Base-by-base conservation (phyloP, 2,888 invertebrate species). In the Pristionchus maxplancki region DNA sequence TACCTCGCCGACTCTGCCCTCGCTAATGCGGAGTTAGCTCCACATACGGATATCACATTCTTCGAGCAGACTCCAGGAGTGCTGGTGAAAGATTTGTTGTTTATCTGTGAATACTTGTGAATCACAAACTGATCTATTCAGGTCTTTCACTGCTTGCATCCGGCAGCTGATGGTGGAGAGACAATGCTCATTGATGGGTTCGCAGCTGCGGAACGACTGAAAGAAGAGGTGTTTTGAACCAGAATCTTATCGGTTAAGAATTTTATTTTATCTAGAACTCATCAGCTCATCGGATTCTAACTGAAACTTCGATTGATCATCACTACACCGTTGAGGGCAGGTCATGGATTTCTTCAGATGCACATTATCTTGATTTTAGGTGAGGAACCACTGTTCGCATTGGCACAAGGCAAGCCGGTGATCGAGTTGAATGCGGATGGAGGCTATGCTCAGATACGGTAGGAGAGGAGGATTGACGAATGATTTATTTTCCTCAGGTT, bases 31-130 rank as follows among this genome's bases (percentile, higher is more conserved):
- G 96, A 96, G 28, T 95, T 97, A 0, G 96, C 96, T 4, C 96
- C 96, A 0, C 97, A 97, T 93, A 97, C 96, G 5, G 97, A 97
- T 93, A 97, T 96, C 88, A 97, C 97, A 0, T 97, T 97, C 93
- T 97, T 97, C 91, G 96, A 96, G 87, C 96, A 97, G 94, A 96
- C 97, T 0, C 96, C 96, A 83, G 97, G 97, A 44, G 93, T 93
- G 71, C 93, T 93, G 87, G 91, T 91, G n/a, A n/a, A n/a, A n/a
- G n/a, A n/a, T n/a, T n/a, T n/a, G n/a, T n/a, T n/a, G n/a, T n/a
- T n/a, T n/a, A n/a, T n/a, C n/a, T n/a, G n/a, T n/a, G n/a, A n/a
- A n/a, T n/a, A n/a, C n/a, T n/a, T n/a, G n/a, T n/a, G n/a, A n/a
- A n/a, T n/a, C n/a, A n/a, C n/a, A n/a, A 58, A 40, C 6, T 24